phyloP scores from a whole-genome alignment of 2,113 vertebrate species.

The Corvus cornix region DNA sequence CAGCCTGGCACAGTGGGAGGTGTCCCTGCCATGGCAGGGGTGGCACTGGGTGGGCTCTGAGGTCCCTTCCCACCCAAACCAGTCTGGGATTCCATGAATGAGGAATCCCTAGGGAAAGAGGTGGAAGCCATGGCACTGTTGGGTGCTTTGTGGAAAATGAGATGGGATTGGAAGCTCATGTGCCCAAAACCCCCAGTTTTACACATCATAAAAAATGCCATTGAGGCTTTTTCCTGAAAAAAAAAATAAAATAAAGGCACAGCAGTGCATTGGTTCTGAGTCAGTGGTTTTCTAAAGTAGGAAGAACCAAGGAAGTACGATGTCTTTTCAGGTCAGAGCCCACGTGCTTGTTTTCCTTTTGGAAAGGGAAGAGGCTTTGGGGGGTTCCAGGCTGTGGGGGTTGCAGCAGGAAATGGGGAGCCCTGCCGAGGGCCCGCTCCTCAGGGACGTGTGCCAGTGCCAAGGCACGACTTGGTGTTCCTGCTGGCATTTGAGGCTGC shows the following conservation, averaged over 20 bases:
- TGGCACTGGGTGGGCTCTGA: fast-evolving
- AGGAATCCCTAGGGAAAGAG: not conserved
- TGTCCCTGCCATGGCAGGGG: not conserved
- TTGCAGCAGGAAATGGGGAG: not conserved
- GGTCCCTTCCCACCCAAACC: not conserved
- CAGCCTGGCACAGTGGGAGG: not conserved
- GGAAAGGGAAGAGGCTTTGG: not conserved
- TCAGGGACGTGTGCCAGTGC: not conserved
- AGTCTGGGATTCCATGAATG: fast-evolving
- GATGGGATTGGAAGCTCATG: fast-evolving
- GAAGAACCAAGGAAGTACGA: not conserved
- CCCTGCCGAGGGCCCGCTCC: not conserved
- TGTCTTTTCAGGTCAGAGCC: not conserved
- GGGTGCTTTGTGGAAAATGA: not conserved
- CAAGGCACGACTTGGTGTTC: not conserved
- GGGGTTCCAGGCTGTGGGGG: not conserved
- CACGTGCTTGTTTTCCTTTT: fast-evolving
- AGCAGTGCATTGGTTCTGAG: not conserved
- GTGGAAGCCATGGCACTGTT: fast-evolving
- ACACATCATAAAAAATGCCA: not conserved
- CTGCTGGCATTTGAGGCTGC: not conserved
- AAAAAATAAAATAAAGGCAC: fast-evolving
- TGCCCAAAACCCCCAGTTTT: not conserved
- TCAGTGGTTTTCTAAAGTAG: fast-evolving
- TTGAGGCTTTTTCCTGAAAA: not conserved